Conservation (phyloP, 2,888 invertebrate genomes). For the Nipponacmea schrenckii region DNA sequence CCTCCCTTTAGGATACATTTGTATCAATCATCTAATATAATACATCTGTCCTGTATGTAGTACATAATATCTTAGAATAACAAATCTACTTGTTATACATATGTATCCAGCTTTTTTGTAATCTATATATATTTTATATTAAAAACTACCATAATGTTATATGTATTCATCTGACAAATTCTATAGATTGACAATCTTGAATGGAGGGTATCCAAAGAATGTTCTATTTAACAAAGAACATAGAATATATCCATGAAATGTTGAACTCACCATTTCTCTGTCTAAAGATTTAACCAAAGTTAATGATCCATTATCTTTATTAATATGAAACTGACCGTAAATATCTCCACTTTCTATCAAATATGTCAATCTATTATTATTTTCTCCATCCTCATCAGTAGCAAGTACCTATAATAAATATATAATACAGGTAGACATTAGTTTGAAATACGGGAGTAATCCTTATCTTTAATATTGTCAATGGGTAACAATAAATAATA, state of each 20-base stretch:
- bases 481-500: no score
- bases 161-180: neutral
- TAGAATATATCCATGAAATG: no score
- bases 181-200: no score
- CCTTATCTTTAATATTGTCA: no score
- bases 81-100: constrained; percentile 81
- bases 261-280: constrained; percentile 78
- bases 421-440: neutral
- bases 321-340: constrained; percentile 53
- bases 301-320: constrained; percentile 70
- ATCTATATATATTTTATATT: no score
- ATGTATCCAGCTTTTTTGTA: constrained; percentile 71
- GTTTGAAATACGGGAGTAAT: no score
- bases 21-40: constrained; percentile 89
- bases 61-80: no score
- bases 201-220: no score
- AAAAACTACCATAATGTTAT: constrained; percentile 5
- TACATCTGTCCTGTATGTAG: constrained; percentile 87
- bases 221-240: no score
- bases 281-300: constrained; percentile 80
- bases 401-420: constrained; percentile 74
- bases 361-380: constrained; percentile 84
- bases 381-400: constrained; percentile 84
- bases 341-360: constrained; percentile 51
- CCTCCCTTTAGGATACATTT: no score